Conservation (phyloP, 2,888 invertebrate genomes). For the Cyaniris semiargus region DNA sequence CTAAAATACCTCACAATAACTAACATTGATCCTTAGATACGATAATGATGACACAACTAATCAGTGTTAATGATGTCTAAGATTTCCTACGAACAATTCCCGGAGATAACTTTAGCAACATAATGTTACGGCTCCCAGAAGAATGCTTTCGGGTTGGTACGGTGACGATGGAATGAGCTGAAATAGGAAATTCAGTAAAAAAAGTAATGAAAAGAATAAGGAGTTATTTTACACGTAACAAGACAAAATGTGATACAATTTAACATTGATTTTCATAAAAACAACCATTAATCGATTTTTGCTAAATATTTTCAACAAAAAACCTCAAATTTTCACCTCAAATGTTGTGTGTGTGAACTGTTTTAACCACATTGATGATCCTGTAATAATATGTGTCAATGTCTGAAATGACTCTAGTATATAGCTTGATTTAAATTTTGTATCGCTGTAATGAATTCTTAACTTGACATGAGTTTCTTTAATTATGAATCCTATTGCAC, state of each 20-base stretch:
- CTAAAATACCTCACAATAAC: neutral
- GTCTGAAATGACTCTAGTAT: neutral
- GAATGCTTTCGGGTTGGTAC: conserved; percentile 43
- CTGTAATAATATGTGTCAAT: neutral
- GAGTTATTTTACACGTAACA: too few relatives aligned
- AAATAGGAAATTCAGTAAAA: too few relatives aligned
- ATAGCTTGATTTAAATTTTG: too few relatives aligned
- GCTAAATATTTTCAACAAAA: too few relatives aligned
- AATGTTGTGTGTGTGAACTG: too few relatives aligned
- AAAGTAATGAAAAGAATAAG: neutral
- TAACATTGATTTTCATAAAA: too few relatives aligned
- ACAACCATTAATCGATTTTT: too few relatives aligned
- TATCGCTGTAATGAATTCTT: too few relatives aligned
- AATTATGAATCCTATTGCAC: too few relatives aligned
- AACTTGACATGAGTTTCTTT: too few relatives aligned
- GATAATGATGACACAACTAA: neutral
- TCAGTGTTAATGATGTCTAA: conserved; percentile 17
- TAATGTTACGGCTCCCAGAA: conserved; percentile 47
- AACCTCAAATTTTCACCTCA: too few relatives aligned
- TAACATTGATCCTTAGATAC: neutral
- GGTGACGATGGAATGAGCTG: conserved; percentile 37
- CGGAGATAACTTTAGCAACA: conserved; percentile 45
- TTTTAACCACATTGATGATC: neutral
- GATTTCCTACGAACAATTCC: conserved; percentile 46
- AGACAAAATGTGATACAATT: too few relatives aligned